A percentile compares a stretch with the other conserved stretches of the same genome.
Conservation (phyloP, 1,140 invertebrate genomes). For the Coenobita brevimanus region DNA sequence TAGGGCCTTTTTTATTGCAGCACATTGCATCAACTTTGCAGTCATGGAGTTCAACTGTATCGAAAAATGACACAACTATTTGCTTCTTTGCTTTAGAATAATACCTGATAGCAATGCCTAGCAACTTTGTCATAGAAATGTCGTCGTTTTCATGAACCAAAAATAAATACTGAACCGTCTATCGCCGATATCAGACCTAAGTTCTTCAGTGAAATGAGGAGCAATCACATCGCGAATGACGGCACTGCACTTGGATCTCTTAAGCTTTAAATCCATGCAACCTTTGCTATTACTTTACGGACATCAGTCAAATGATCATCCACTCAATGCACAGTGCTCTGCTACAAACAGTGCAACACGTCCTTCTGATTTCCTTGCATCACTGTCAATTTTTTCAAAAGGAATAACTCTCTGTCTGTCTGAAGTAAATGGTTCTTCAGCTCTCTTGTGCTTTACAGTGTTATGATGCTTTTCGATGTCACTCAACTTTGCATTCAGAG, state of each 20-base stretch:
- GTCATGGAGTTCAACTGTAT: constrained; percentile 10
- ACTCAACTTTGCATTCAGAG: constrained; percentile 2
- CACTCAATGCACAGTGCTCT: constrained; percentile 15
- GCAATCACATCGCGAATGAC: constrained; percentile 14
- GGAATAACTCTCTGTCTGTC: constrained; percentile 1
- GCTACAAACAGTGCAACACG: constrained; percentile 2
- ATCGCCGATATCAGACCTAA: constrained; percentile 9
- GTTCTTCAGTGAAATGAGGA: constrained; percentile 23
- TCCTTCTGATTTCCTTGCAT: constrained; percentile 25
- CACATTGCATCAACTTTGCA: constrained; percentile 38
- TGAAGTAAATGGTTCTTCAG: background rate
- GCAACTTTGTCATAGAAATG: too few species aligned
- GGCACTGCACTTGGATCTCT: constrained; percentile 31
- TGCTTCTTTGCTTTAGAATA: constrained; percentile 5
- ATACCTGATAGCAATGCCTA: too few species aligned
- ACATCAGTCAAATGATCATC: constrained; percentile 34
- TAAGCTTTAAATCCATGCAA: constrained; percentile 18
- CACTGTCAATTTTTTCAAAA: constrained; percentile 16
- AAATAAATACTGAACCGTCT: constrained; percentile 4
- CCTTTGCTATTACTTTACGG: constrained; percentile 30
- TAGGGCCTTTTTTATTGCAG: background rate
- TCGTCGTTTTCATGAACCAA: constrained; percentile 21
- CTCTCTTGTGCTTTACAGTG: constrained; percentile 15
- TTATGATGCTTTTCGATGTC: constrained; percentile 21
- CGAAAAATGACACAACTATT: constrained; percentile 1